These are phyloP conservation scores for Forbesichthys papilliferus DNA, from an alignment of 2,113 vertebrate species.

Conservation along the genomic window DNA sequence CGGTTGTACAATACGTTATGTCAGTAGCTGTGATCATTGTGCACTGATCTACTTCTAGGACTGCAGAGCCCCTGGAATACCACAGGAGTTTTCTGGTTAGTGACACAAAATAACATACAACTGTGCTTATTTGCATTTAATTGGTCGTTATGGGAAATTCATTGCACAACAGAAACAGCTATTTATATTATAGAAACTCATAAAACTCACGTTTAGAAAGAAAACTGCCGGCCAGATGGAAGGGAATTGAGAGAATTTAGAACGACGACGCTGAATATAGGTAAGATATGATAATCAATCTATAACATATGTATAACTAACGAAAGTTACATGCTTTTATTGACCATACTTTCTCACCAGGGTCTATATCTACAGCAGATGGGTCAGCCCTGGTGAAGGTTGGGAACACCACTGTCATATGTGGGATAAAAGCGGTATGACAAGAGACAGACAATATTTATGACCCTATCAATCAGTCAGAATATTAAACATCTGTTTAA, in stretches of 20 bases:
- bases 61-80: conserved; percentile 93
- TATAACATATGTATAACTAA: background rate
- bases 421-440: conserved; percentile 92
- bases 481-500: background rate
- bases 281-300: conserved; percentile 63
- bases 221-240: conserved; percentile 95
- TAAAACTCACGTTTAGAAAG: conserved; percentile 79
- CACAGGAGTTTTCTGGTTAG: conserved; percentile 95
- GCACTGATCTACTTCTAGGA: conserved; percentile 68
- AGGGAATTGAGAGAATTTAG: conserved; percentile 92
- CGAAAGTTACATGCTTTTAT: background rate
- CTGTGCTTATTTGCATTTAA: background rate
- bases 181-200: background rate
- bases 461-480: background rate
- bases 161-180: background rate
- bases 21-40: background rate
- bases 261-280: conserved; percentile 94
- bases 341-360: conserved; percentile 62
- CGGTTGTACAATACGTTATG: background rate
- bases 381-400: conserved; percentile 94
- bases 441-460: background rate
- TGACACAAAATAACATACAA: conserved; percentile 20
- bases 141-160: background rate
- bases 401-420: conserved; percentile 93
- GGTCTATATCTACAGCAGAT: conserved; percentile 93